Percentiles rank a stretch among this genome's conserved stretches.
Evolutionary conservation across 2,113 vertebrate species (phyloP).

Genomic region (Sebastes fasciatus): DNA sequence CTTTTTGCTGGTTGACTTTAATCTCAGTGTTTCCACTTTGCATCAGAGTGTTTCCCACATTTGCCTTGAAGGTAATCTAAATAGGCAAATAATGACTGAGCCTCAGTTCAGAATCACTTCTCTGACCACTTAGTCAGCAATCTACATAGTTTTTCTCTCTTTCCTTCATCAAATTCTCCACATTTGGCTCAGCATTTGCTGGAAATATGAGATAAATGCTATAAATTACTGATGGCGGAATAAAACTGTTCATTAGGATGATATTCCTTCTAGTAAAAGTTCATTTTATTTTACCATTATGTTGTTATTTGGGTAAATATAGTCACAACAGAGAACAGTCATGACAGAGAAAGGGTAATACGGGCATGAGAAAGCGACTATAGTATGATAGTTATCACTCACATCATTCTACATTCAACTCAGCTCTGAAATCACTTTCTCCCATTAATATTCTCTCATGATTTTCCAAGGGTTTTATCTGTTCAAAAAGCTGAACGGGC

Average conservation of each 20-base stretch:
- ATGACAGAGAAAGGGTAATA: constrained; percentile 12
- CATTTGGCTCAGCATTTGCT: background rate
- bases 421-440: constrained; percentile 61
- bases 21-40: constrained; percentile 8
- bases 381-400: constrained; percentile 40
- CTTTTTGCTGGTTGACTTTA: constrained; percentile 1
- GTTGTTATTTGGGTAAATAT: background rate
- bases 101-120: constrained; percentile 18
- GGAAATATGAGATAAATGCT: background rate
- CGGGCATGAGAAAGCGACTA: constrained; percentile 32
- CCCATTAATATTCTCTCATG: constrained; percentile 60
- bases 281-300: background rate
- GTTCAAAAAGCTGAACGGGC: constrained; percentile 56
- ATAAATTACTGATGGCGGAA: background rate
- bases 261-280: background rate
- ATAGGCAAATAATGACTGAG: constrained; percentile 13
- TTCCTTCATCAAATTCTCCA: background rate
- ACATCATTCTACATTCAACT: constrained; percentile 42
- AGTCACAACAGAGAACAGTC: constrained; percentile 1
- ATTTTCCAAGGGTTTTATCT: constrained; percentile 55
- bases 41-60: constrained; percentile 2
- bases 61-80: constrained; percentile 34
- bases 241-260: background rate
- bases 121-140: background rate
- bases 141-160: background rate